A percentile compares a stretch with the other conserved stretches of the same genome.
Evolutionary conservation across 2,797 vertebrate genomes (phyloP).

Genomic region (Xyrichtys novacula): DNA sequence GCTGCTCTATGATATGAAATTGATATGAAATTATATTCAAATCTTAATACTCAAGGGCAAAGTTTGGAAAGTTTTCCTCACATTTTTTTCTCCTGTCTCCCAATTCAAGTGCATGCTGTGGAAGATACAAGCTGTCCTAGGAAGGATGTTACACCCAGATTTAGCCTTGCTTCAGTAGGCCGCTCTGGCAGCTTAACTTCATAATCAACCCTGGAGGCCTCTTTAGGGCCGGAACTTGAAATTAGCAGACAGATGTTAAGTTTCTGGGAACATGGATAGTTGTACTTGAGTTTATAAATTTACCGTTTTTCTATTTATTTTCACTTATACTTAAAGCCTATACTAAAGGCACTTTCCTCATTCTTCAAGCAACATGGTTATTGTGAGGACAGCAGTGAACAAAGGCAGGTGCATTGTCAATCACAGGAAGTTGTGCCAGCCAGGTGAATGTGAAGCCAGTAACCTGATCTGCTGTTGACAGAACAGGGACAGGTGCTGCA

Average conservation of each 20-base stretch:
- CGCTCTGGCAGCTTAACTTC: constrained; percentile 63
- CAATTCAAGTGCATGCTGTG: constrained; percentile 21
- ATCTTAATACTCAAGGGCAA: constrained; percentile 52
- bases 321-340: too few species aligned
- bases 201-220: constrained; percentile 67
- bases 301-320: constrained; percentile 20
- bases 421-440: constrained; percentile 77
- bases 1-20: constrained; percentile 40
- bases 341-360: constrained; percentile 24
- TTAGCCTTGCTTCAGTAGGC: constrained; percentile 53
- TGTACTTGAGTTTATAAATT: constrained; percentile 23
- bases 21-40: constrained; percentile 38
- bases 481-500: constrained; percentile 84
- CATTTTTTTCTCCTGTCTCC: constrained; percentile 33
- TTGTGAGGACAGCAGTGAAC: constrained; percentile 24
- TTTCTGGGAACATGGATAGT: constrained; percentile 24
- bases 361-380: constrained; percentile 1
- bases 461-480: constrained; percentile 86
- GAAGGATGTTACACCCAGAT: constrained; percentile 46
- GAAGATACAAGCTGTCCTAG: constrained; percentile 46
- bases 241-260: neutral
- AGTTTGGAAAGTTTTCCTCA: constrained; percentile 26
- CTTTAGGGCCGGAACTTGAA: constrained; percentile 36
- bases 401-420: constrained; percentile 43
- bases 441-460: constrained; percentile 73